Base-by-base conservation (phyloP, 2,888 invertebrate genomes). In the Thecophora atra region DNA sequence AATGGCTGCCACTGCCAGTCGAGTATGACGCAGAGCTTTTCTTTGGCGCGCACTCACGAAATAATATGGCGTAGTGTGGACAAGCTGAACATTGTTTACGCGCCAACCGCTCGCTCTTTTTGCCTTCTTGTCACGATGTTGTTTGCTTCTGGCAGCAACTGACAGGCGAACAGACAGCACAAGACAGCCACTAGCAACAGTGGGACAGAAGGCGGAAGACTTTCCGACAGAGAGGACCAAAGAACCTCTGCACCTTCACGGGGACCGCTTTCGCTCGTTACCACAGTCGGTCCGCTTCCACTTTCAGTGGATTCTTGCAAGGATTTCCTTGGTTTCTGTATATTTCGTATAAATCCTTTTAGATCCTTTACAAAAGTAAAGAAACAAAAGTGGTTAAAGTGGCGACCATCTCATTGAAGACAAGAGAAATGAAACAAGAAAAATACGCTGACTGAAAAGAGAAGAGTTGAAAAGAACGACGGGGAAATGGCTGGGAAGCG, bases 1-100 rank as follows among this genome's bases (percentile, higher is more conserved):
- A 76, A 76, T 77, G 76, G 75, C 76, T 75, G 75, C 74, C 77
- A 75, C n/a, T n/a, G n/a, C 74, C 77, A 75, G 73, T 74, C 47
- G 60, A 60, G 60, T 47, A 28, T 26, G 69, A 60, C 19, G 54
- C 42, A 24, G 42, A 54, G 54, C 56, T 67, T 54, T 54, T 19
- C 54, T 56, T 15, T 66, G 56, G 54, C 24, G 54, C 24, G 67
- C 37, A 56, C 56, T 67, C 52, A 24, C 54, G 17, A 30, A 54
- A 30, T 67, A 67, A 67, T 54, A 56, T 37, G 52, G 26, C 65
- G 52, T 13, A 54, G 54, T 54, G 42, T 28, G 60, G 28, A 69
- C 58, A 60, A 44, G 65, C 19, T 47, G 65, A 47, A 60, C 30
- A 58, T 42, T 65, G 58, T 65, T 65, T 71, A 71, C 71, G 71